Evolutionary conservation across 2,113 vertebrate species (phyloP), one percentile per base, ranked within the genome.

Genomic region (Corythaeola cristata): DNA sequence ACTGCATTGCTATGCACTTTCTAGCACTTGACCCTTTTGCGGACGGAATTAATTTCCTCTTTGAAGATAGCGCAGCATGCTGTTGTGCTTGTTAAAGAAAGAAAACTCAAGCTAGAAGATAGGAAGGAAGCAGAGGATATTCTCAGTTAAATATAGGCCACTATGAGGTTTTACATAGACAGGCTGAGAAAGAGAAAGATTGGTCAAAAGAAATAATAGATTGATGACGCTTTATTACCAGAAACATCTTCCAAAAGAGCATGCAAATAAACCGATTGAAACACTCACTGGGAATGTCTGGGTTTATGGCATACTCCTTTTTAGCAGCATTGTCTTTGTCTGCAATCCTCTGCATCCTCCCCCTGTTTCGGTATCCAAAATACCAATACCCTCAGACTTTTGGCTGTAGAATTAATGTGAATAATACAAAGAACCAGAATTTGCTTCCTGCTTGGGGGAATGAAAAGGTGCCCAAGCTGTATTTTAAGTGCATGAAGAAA

Each of bases 1-100:
- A 99, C 98, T 98, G 98, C 98, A 98, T 98, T 98, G 98, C 98
- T 99, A 98, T 99, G 98, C 98, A 98, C 98, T 99, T 99, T 99
- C 98, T 98, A 98, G 98, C 98, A 98, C 97, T 98, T 99, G 99
- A 99, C 99, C 99, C 98, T 98, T 98, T 98, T 99, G 98, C 97
- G 98, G 98, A 98, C 91, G 88, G 98, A 99, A 99, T 99, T 99
- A 98, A 99, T 99, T 98, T 98, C 98, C 97, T 97, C 98, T 98
- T 98, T 98, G 98, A 99, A 98, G 98, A 93, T 15, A 50, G 94
- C 96, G 97, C 95, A 96, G 97, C 95, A 91, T 97, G 97, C 97
- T 98, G 97, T 97, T 98, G 97, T 97, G 98, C 98, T 98, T 98
- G 98, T 99, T 99, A 98, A 98, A 98, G 98, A 98, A 96, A 94